Evolutionary conservation across 2,888 invertebrate species (phyloP).

Genomic region (Synergus laeviventris): DNA sequence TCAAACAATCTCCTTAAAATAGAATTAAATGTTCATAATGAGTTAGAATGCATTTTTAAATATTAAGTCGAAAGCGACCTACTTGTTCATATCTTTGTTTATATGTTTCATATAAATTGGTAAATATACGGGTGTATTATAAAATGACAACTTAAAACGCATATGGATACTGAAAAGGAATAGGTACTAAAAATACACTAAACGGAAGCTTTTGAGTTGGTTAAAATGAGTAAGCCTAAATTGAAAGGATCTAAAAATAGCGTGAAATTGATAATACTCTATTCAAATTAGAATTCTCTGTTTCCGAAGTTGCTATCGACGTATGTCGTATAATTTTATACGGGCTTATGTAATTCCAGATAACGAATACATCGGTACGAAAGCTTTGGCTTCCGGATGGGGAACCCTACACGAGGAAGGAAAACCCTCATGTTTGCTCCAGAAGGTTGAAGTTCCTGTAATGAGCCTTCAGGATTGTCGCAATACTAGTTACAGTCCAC

Average conservation of each 20-base stretch:
- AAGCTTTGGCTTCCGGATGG: conserved; percentile 90
- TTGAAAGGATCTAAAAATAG: background rate
- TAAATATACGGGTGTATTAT: background rate
- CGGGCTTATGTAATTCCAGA: conserved; percentile 74
- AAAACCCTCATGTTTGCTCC: conserved; percentile 88
- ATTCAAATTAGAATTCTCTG: no score
- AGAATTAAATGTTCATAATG: no score
- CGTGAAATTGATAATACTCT: no score
- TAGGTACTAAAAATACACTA: background rate
- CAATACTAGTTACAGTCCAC: conserved; percentile 86
- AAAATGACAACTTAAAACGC: background rate
- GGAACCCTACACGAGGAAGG: conserved; percentile 92
- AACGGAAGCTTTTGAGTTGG: background rate
- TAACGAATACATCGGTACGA: conserved; percentile 84
- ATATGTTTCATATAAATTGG: background rate
- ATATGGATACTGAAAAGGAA: background rate
- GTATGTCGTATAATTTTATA: conserved; percentile 6
- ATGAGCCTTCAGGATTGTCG: conserved; percentile 74
- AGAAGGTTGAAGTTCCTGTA: conserved; percentile 88
- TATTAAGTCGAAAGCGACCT: background rate
- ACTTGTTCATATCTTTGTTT: background rate
- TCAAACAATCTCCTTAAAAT: no score
- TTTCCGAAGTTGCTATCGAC: conserved; percentile 35
- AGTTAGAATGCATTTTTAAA: no score
- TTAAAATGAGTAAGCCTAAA: no score